These are phyloP conservation scores for Agapostemon virescens DNA, from an alignment of 2,888 invertebrate species.

Conservation along the genomic window DNA sequence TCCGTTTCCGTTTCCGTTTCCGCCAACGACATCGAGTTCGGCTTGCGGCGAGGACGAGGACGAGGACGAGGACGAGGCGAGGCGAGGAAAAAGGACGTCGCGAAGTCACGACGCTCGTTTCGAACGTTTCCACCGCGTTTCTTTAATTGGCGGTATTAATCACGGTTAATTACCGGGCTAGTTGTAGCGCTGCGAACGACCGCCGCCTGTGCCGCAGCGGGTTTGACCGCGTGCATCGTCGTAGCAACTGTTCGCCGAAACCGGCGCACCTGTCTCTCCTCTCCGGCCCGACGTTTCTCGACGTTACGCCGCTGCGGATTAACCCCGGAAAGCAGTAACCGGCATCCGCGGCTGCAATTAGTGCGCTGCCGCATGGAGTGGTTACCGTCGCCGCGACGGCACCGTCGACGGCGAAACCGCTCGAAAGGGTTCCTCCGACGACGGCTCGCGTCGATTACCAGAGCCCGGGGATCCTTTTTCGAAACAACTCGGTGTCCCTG, in stretches of 20 bases:
- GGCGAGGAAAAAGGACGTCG: neutral
- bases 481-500: neutral
- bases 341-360: constrained; percentile 79
- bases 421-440: neutral
- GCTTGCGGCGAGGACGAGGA: neutral
- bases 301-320: constrained; percentile 76
- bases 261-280: neutral
- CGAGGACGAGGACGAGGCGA: neutral
- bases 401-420: neutral
- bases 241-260: constrained; percentile 48
- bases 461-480: neutral
- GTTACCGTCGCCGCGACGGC: constrained; percentile 55
- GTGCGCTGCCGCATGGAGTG: constrained; percentile 78
- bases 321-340: constrained; percentile 78
- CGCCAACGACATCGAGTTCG: neutral
- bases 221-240: constrained; percentile 73
- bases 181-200: constrained; percentile 73
- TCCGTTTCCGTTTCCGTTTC: neutral
- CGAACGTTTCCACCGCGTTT: constrained; percentile 67
- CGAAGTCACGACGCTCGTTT: constrained; percentile 29
- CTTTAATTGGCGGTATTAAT: constrained; percentile 77
- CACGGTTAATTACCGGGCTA: constrained; percentile 75
- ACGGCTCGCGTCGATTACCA: constrained; percentile 3
- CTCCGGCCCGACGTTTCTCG: constrained; percentile 24
- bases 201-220: constrained; percentile 68